Evolutionary conservation across 30 jellyfish, hydroid and myxozoan species (phyloP).

Genomic region (Aurelia sp.): DNA sequence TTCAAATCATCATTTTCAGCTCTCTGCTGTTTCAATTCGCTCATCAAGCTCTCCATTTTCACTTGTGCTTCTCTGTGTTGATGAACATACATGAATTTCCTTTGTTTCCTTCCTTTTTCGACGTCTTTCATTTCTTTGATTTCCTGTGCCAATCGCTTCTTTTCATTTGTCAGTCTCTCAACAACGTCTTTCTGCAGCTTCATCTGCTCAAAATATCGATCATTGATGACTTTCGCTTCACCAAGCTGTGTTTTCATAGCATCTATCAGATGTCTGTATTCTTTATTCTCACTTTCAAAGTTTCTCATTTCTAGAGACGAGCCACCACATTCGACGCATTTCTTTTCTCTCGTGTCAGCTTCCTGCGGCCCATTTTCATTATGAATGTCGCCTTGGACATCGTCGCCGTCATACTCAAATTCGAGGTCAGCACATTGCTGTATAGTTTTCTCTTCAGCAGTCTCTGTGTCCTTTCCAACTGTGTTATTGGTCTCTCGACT

Average conservation of each 20-base stretch:
- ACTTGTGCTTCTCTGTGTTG: conserved; percentile 65
- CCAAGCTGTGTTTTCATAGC: conserved; percentile 49
- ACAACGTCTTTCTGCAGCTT: conserved; percentile 4
- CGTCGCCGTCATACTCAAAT: background rate
- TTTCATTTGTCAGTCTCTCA: conserved; percentile 31
- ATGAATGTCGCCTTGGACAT: too few relatives aligned
- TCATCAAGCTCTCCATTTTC: conserved; percentile 9
- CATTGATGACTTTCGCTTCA: conserved; percentile 48
- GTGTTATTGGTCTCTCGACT: background rate
- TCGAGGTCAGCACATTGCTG: background rate
- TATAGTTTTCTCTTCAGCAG: background rate
- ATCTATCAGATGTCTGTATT: conserved; percentile 37
- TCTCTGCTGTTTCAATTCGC: conserved; percentile 35
- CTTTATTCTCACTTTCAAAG: conserved; percentile 37
- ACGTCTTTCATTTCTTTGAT: background rate
- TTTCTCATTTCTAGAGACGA: background rate
- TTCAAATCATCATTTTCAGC: conserved; percentile 47
- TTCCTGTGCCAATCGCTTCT: conserved; percentile 19
- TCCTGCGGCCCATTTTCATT: background rate
- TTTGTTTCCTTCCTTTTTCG: conserved; percentile 30
- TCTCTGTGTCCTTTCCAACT: background rate
- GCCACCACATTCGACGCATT: background rate
- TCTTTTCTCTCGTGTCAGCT: background rate
- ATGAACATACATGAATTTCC: conserved; percentile 40
- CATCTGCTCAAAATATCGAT: conserved; percentile 40